These are phyloP conservation scores for Patiria pectinifera DNA, from an alignment of 53 echinoderm and acorn worm genomes.

Conservation along the genomic window DNA sequence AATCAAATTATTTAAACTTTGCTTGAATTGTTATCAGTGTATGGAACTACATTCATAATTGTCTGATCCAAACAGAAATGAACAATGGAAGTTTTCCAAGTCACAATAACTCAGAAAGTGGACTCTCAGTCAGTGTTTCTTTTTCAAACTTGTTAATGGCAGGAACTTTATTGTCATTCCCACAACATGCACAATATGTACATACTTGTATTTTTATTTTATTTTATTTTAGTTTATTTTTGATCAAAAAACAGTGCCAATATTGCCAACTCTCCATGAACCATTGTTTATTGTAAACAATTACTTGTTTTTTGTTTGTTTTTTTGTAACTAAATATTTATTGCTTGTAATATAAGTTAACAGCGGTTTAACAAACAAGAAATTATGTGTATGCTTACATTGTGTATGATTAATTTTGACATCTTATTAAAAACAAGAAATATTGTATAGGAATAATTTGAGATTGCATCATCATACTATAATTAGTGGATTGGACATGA, in stretches of 20 bases:
- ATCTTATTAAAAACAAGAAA: neutral
- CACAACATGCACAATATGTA: neutral
- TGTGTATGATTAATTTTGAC: neutral
- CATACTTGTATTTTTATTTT: neutral
- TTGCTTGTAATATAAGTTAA: slow-evolving; percentile 26
- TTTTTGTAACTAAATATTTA: slow-evolving; percentile 50
- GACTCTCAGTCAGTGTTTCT: no score
- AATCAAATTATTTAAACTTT: no score
- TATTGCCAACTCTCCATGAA: slow-evolving; percentile 24
- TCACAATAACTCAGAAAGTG: no score
- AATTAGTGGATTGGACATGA: no score
- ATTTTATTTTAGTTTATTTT: neutral
- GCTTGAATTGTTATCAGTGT: no score
- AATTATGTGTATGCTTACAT: neutral
- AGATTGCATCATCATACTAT: no score
- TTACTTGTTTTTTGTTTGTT: neutral
- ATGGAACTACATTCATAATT: no score
- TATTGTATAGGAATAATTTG: no score
- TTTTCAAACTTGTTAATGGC: no score
- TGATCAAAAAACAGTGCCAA: slow-evolving; percentile 10
- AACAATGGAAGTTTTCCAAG: no score
- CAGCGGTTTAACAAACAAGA: neutral
- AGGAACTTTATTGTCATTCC: neutral
- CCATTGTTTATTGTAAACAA: neutral
- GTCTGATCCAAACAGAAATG: no score